Base-by-base conservation (phyloP, 2,113 vertebrate genomes). In the Myxocyprinus asiaticus region DNA sequence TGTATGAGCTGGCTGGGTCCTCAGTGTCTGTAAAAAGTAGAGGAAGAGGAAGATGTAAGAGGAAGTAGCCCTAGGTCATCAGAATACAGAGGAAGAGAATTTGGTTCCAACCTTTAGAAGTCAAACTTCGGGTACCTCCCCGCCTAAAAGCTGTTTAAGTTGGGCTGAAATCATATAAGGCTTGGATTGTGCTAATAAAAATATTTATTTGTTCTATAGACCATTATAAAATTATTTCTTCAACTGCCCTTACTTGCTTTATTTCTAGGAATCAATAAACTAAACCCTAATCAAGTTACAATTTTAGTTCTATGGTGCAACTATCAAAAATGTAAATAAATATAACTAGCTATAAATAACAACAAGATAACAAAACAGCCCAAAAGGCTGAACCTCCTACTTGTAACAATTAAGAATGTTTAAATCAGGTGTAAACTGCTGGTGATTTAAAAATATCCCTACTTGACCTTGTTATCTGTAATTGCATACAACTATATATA, bases 1-100 rank as follows among this genome's bases (percentile, higher is more conserved):
- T 67, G 70, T 80, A 82, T 61, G 76, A 79, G 77, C 33, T 69
- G 48, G 73, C 47, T 71, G 45, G 55, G 63, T 64, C 67, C 59
- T 76, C 71, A n/a, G 65, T 7, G 45, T 72, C 70, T 53, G 78
- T 77, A 77, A 83, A 68, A 79, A 61, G 22, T 33, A 33, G 22
- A 33, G 22, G 22, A 33, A 33, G 22, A 33, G 22, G 22, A 33
- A 76, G 78, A 77, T 48, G 63, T 67, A 76, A 80, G 62, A 50
- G 53, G 42, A 62, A 66, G 63, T 67, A 79, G 43, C 82, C 68
- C 67, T 75, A 45, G 74, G 63, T 67, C 76, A 81, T 70, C 53
- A 55, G 14, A 44, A 72, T 47, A 79, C 48, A 10, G 68, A 65
- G 10, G 62, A 22, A 59, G 48, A 65, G 17, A 80, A 83, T 80